Percentiles rank a stretch among this genome's conserved stretches.
These are phyloP conservation scores for Chloromyia formosa DNA, from an alignment of 2,888 invertebrate genomes.

Conservation along the genomic window DNA sequence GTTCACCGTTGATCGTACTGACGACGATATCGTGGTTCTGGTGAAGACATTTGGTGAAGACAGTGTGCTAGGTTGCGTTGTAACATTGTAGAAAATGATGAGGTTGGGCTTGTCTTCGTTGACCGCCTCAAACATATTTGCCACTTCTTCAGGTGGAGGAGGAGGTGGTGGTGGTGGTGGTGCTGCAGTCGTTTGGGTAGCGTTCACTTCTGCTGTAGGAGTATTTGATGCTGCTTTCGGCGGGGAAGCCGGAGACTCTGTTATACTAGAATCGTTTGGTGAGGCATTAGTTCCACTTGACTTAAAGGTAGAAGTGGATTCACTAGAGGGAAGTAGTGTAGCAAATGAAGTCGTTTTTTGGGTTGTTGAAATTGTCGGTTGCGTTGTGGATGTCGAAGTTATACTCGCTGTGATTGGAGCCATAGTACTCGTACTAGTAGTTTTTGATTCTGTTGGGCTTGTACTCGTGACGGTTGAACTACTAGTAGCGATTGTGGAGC, in stretches of 20 bases:
- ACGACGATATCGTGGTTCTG: slow-evolving; percentile 66
- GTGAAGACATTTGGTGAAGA: slow-evolving; percentile 59
- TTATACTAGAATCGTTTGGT: neutral
- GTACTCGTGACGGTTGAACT: slow-evolving; percentile 53
- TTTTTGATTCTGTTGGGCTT: neutral
- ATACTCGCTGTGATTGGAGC: neutral
- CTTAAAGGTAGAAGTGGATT: neutral
- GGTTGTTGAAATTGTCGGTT: neutral
- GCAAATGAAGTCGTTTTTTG: neutral
- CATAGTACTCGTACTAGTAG: neutral
- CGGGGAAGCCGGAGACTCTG: neutral
- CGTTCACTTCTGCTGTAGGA: slow-evolving; percentile 56
- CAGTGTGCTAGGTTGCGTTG: slow-evolving; percentile 55
- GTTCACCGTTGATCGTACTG: slow-evolving; percentile 60
- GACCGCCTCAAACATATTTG: slow-evolving; percentile 37
- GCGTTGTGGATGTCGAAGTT: neutral
- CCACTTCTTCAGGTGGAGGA: slow-evolving; percentile 42
- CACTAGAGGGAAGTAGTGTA: neutral
- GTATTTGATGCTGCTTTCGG: slow-evolving; percentile 55
- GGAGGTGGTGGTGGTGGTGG: slow-evolving; percentile 11
- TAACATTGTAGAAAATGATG: slow-evolving; percentile 61
- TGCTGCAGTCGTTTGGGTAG: neutral
- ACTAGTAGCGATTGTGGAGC: slow-evolving; percentile 52
- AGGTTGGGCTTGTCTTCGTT: slow-evolving; percentile 58
- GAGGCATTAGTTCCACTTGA: neutral